Evolutionary conservation across 2,888 invertebrate genomes (phyloP), one percentile per base, ranked within the genome.

Genomic region (Chrysolina haemoptera): DNA sequence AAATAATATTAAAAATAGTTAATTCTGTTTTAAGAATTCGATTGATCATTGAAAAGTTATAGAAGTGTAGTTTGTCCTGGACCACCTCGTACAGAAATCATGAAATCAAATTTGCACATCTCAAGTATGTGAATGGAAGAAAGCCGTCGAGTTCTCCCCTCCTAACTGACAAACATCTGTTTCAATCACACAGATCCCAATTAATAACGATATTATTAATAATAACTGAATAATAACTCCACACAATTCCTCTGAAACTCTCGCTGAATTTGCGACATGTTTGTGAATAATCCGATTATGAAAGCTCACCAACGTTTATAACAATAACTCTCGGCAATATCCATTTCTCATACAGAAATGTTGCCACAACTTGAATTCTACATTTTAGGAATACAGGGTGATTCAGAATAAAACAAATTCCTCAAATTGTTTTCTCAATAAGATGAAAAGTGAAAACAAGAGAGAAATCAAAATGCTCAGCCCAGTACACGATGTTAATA

Each of bases 271-370:
- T 63, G 59, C 18, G 50, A 3, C 62, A 18, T 53, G 22, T 46
- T 53, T 50, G 62, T 40, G 71, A 64, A 69, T 78, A 79, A 79
- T 76, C 69, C 79, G 79, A 78, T 79, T 79, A 79, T 48, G 35
- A 50, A 67, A 74, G 74, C 78, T 74, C 67, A 63, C 67, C 20
- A 53, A 53, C 53, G 53, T 53, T 53, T 20, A 53, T 53, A 74
- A 78, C 76, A 78, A 79, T 77, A 79, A 77, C 78, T 71, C 66
- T 46, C 69, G 50, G 76, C 70, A 76, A 79, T 79, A 79, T 79
- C 76, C 76, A 77, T 79, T 79, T 77, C 76, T 79, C 78, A 73
- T 73, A 64, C 70, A 64, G 74, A 76, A 77, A 78, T 59, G 77
- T 74, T 73, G 74, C 66, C 65, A 50, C 66, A 70, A 71, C 74